These are phyloP conservation scores for Eufriesea mexicana DNA, from an alignment of 1,140 invertebrate genomes.

Conservation along the genomic window DNA sequence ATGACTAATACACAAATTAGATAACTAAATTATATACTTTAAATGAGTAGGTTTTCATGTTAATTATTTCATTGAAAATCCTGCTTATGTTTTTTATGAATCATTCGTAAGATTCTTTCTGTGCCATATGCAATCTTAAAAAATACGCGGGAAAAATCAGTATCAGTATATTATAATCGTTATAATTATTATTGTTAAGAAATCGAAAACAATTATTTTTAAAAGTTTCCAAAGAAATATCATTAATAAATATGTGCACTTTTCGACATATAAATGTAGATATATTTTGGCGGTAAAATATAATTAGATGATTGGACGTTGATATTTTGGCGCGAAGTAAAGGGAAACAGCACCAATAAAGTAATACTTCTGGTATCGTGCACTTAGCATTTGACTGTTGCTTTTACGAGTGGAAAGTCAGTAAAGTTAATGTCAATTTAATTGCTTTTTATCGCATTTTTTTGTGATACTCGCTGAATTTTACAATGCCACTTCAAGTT, in stretches of 20 bases:
- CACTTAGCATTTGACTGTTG: background rate
- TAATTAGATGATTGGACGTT: conserved; percentile 36
- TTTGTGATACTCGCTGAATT: background rate
- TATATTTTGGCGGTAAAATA: conserved; percentile 48
- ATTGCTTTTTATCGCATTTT: background rate
- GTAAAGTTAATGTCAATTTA: too few species aligned
- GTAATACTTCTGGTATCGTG: background rate
- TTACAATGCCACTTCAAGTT: conserved; percentile 73
- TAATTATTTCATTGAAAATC: background rate
- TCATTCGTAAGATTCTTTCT: background rate
- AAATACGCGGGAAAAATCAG: conserved; percentile 40
- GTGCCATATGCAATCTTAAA: rapidly evolving
- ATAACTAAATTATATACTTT: background rate
- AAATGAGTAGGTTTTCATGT: background rate
- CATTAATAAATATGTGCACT: background rate
- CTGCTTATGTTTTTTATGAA: background rate
- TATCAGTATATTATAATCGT: background rate
- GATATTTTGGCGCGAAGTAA: conserved; percentile 37
- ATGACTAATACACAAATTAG: too few species aligned
- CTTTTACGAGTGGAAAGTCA: too few species aligned
- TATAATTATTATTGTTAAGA: rapidly evolving
- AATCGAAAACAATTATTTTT: background rate
- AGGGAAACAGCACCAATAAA: background rate
- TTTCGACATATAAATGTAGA: background rate
- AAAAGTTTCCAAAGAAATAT: background rate